Conservation (phyloP, 92 coral and sea anemone species). For the Ricordea florida region DNA sequence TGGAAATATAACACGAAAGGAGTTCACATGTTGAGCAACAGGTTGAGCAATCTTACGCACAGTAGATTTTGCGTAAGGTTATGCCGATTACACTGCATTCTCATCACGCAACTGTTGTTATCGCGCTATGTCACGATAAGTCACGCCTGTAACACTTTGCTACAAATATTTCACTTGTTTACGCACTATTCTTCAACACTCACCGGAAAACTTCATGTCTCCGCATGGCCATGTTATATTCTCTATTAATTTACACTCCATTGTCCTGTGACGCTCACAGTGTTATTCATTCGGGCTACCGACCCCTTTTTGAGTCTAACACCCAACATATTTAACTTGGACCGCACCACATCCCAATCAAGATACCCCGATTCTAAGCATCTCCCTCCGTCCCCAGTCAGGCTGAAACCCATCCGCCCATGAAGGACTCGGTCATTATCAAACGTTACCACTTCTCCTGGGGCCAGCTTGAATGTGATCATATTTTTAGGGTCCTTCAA, state of each 20-base stretch:
- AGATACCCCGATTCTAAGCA: slow-evolving; percentile 80
- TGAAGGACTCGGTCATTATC: slow-evolving; percentile 92
- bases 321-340: slow-evolving; percentile 67
- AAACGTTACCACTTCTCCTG: slow-evolving; percentile 75
- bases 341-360: slow-evolving; percentile 92
- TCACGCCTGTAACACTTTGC: too few species aligned
- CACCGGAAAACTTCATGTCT: too few species aligned
- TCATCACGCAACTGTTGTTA: too few species aligned
- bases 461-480: slow-evolving; percentile 65
- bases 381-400: slow-evolving; percentile 47
- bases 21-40: too few species aligned
- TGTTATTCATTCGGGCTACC: slow-evolving; percentile 25
- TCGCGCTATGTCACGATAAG: too few species aligned
- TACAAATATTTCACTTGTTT: too few species aligned
- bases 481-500: slow-evolving; percentile 70
- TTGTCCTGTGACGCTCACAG: neutral
- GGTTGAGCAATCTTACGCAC: too few species aligned
- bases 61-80: too few species aligned
- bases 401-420: slow-evolving; percentile 76
- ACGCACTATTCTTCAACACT: too few species aligned
- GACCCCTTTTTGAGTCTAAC: slow-evolving; percentile 20
- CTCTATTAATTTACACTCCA: slow-evolving; percentile 14
- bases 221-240: too few species aligned
- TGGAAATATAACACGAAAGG: too few species aligned
- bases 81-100: too few species aligned